Percentiles rank a stretch among this genome's conserved stretches.
Conservation (phyloP, 2,113 vertebrate species). For the Notiomystis cincta region DNA sequence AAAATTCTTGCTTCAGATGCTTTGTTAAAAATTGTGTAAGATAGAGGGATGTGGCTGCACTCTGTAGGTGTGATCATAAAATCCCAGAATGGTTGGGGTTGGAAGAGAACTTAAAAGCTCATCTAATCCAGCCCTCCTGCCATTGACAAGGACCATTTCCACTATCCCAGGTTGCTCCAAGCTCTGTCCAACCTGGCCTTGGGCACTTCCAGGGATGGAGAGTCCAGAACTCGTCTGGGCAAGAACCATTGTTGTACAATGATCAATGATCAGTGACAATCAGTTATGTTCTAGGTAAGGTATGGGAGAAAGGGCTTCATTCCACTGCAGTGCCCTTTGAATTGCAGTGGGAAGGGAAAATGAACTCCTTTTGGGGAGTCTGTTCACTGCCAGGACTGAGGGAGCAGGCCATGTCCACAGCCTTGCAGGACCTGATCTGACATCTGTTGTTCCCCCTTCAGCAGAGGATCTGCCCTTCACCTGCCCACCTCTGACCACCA, state of each 20-base stretch:
- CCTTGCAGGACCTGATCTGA: not conserved
- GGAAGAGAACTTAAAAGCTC: not conserved
- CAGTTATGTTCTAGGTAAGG: not conserved
- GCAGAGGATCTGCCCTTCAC: not conserved
- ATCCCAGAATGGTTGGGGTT: not conserved
- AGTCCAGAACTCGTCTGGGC: not conserved
- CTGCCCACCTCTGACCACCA: not conserved
- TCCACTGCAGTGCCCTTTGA: not conserved
- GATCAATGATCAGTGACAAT: not conserved
- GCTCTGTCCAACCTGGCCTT: not conserved
- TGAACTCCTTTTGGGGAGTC: not conserved
- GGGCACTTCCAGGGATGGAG: not conserved
- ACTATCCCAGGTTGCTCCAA: not conserved
- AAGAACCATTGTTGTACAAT: not conserved
- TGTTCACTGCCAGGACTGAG: not conserved
- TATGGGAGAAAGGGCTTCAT: not conserved
- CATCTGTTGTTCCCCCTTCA: not conserved
- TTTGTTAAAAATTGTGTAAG: not conserved
- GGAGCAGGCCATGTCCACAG: accelerated
- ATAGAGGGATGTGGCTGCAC: not conserved
- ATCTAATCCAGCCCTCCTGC: not conserved
- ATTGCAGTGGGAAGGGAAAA: not conserved
- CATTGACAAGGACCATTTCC: not conserved
- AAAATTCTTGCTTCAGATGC: not conserved
- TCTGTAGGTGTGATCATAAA: not conserved